These are phyloP conservation scores for Amia ocellicauda DNA, from an alignment of 2,113 vertebrate genomes.

Conservation along the genomic window DNA sequence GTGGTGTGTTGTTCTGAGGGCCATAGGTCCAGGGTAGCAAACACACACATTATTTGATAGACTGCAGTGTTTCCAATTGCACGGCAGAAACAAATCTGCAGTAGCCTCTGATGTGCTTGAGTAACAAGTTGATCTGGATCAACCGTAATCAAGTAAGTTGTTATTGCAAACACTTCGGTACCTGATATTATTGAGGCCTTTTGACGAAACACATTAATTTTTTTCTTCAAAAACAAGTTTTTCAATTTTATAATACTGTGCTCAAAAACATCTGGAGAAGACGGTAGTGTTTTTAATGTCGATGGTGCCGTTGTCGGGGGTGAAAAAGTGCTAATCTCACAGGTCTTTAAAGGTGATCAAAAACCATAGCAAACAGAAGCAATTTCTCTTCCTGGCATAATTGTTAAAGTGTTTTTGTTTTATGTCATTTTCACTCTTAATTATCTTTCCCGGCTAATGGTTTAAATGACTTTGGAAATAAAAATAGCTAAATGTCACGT, in stretches of 20 bases:
- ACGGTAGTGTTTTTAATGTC: no score
- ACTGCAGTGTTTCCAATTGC: slow-evolving; percentile 22
- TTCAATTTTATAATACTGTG: no score
- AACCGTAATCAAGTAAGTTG: background rate
- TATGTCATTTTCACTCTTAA: slow-evolving; percentile 64
- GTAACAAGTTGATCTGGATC: background rate
- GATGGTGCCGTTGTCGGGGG: no score
- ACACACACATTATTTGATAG: background rate
- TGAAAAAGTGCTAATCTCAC: slow-evolving; percentile 10
- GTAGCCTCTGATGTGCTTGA: background rate
- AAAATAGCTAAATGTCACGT: slow-evolving; percentile 46
- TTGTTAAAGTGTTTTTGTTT: slow-evolving; percentile 48
- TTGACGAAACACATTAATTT: no score
- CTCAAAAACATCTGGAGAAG: no score
- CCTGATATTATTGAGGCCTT: background rate
- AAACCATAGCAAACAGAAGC: slow-evolving; percentile 45
- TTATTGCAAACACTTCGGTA: background rate
- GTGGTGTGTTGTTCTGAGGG: slow-evolving; percentile 24
- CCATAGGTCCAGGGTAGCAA: background rate
- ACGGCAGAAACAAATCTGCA: slow-evolving; percentile 7
- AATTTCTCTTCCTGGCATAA: slow-evolving; percentile 56
- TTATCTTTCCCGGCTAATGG: slow-evolving; percentile 60
- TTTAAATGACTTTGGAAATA: slow-evolving; percentile 57
- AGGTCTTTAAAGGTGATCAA: slow-evolving; percentile 53
- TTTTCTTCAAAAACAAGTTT: no score